Evolutionary conservation across 2,797 vertebrate genomes (phyloP), one percentile per base, ranked within the genome.

Genomic region (Chloroceryle amazona): DNA sequence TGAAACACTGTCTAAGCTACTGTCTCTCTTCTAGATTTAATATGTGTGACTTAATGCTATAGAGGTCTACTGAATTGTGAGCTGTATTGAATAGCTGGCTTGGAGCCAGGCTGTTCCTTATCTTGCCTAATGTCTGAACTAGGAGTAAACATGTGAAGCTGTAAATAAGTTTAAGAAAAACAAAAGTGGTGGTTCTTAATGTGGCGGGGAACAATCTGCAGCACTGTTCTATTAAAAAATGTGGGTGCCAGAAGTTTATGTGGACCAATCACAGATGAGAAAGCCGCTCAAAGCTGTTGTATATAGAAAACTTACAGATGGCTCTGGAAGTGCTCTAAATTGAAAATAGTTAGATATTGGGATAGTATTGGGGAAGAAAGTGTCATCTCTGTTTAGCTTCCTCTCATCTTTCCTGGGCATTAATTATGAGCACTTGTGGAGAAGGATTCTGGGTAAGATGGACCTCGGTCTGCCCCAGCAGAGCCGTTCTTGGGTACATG

Each of bases 351-450:
- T 33, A 35, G 33, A 78, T 15, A 10, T 1, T 85, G 13, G n/a
- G 62, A 87, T 19, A 67, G 7, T 33, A 21, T 33, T 47, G 39
- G 4, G 6, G 31, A 25, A 62, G 4, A 8, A 81, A 71, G 18
- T 1, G 2, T 9, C 21, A 62, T 5, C 5, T 63, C 5, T 0
- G 0, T 37, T 83, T 60, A 54, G 13, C 11, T 39, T 42, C 18
- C 35, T 80, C 26, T 55, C 2, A 0, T 12, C 61, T 85, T 44
- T 57, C 26, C 47, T 35, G 31, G 28, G 11, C 11, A 23, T 23
- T 73, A 9, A 20, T 74, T 63, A 71, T 9, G 10, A 26, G 35
- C 14, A 22, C 3, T 9, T 17, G 29, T 51, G 29, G 22, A 51
- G 6, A 2, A 81, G 23, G 39, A 58, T 35, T 70, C 17, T 58